Conservation (phyloP, 2,888 invertebrate genomes). For the Rhabditoides inermis region DNA sequence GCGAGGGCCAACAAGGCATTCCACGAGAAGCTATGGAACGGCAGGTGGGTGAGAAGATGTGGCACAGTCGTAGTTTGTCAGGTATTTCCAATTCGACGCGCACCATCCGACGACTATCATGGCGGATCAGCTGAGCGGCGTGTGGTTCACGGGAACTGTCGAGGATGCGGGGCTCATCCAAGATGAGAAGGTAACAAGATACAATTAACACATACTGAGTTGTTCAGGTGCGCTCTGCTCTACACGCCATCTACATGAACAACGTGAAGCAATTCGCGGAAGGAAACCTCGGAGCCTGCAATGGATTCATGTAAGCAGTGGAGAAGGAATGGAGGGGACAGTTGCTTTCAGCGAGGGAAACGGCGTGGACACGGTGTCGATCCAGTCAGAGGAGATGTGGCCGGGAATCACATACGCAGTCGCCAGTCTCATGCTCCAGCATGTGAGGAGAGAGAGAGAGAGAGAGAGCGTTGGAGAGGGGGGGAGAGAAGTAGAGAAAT, state of each 20-base stretch:
- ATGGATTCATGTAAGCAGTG: slow-evolving; percentile 64
- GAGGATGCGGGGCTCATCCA: slow-evolving; percentile 17
- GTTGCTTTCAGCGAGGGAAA: slow-evolving; percentile 54
- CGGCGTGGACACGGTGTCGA: slow-evolving; percentile 62
- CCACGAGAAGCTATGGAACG: slow-evolving; percentile 33
- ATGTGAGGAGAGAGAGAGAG: slow-evolving; percentile 11
- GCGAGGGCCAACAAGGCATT: slow-evolving; percentile 17
- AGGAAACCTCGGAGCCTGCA: slow-evolving; percentile 79
- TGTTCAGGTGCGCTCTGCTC: slow-evolving; percentile 56
- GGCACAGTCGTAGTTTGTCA: neutral
- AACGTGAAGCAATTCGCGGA: slow-evolving; percentile 73
- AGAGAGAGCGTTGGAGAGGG: too few species aligned
- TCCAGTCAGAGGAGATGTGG: slow-evolving; percentile 88
- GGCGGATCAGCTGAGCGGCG: slow-evolving; percentile 85
- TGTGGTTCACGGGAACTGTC: slow-evolving; percentile 67
- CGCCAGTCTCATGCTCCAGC: slow-evolving; percentile 69
- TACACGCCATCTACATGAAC: slow-evolving; percentile 69
- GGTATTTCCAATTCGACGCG: slow-evolving; percentile 68
- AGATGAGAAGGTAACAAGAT: slow-evolving; percentile 37
- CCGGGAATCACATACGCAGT: slow-evolving; percentile 78
- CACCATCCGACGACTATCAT: slow-evolving; percentile 68
- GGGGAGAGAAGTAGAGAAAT: neutral
- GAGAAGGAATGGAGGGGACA: neutral
- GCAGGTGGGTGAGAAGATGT: slow-evolving; percentile 10
- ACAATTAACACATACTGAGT: slow-evolving; percentile 61